phyloP scores from a whole-genome alignment of 2,113 vertebrate species.

The Ginglymostoma cirratum region DNA sequence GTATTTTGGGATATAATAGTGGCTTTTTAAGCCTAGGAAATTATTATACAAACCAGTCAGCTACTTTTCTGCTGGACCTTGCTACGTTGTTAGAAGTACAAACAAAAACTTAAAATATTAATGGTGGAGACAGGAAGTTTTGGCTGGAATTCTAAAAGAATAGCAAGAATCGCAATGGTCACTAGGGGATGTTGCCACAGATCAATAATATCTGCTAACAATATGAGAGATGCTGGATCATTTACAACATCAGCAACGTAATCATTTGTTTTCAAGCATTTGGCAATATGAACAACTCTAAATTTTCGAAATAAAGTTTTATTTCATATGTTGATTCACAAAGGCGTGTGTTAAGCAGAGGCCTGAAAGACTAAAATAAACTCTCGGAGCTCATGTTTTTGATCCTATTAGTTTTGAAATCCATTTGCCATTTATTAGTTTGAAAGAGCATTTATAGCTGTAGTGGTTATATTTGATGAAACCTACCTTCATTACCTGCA shows the following conservation, averaged over 20 bases:
- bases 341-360: neutral
- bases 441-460: neutral
- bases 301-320: neutral
- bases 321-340: neutral
- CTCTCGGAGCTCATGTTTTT: neutral
- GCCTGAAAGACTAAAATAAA: neutral
- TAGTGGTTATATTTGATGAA: neutral
- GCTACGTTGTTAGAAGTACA: neutral
- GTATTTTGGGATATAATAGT: neutral
- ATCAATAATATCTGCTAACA: neutral
- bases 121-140: neutral
- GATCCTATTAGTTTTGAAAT: neutral
- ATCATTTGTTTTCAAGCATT: neutral
- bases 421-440: neutral
- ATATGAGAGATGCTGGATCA: neutral
- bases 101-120: neutral
- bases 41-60: neutral
- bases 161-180: neutral
- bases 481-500: neutral
- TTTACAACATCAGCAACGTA: neutral
- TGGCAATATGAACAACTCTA: neutral
- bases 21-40: neutral
- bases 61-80: neutral
- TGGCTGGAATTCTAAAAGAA: neutral
- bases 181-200: neutral